Evolutionary conservation across 1,140 invertebrate genomes (phyloP), one percentile per base, ranked within the genome.

Genomic region (Leptinotarsa undecemlineata): DNA sequence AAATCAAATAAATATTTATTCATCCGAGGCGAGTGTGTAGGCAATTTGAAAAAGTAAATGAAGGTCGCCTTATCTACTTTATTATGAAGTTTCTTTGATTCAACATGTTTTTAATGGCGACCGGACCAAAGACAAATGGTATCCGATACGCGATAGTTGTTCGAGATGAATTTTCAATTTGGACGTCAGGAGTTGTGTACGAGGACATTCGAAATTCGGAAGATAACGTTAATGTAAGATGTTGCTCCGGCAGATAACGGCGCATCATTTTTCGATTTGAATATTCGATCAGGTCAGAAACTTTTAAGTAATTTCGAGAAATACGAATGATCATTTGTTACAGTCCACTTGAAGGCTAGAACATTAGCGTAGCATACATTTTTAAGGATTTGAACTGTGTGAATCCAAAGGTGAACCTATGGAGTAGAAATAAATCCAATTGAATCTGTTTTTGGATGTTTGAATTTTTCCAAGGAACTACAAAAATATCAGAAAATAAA

Each of bases 111-210:
- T 72, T 72, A 72, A 72, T 72, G 71, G 71, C 26, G 47, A 21
- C 60, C 23, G 42, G 21, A 15, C 62, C 19, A 51, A 72, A 72
- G 71, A 72, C 57, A 33, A 72, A 72, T 72, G 71, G 61, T 64
- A 47, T 26, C 23, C 63, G 71, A 72, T 72, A 72, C 62, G 60
- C 57, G 71, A 72, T 72, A 64, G 60, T 72, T 72, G 71, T 72
- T 61, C 20, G 23, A 72, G 71, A 64, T 72, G 71, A 72, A 72
- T 72, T 72, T 72, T 72, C 71, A 72, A 72, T 72, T 72, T 72
- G 71, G 60, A 64, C 61, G 71, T 72, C 71, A 64, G 62, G 42
- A 64, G 23, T 64, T 48, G 71, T 72, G 61, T 57, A 48, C 23
- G 17, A 20, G n/a, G 14, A n/a, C 60, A 72, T 72, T 26, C 67